Base-by-base conservation (phyloP, 2,888 invertebrate genomes). In the Sphaeridia pumilis region DNA sequence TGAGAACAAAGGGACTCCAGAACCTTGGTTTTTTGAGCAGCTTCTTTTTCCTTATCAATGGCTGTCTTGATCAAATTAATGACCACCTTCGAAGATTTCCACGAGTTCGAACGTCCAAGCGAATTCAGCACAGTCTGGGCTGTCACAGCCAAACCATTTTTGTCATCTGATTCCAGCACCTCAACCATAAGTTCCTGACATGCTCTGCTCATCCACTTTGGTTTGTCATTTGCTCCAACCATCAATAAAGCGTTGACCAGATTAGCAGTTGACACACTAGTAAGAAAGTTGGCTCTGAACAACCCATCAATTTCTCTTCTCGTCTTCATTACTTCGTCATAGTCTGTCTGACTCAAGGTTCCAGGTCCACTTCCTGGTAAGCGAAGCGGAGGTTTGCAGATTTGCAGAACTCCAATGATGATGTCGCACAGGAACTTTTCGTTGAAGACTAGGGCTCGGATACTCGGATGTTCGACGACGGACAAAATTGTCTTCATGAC, bases 321-420 rank as follows among this genome's bases (percentile, higher is more conserved):
- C 4, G 51, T 48, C 7, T 7, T 21, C 56, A 58, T 52, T 1
- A 56, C 58, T 21, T 51, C 7, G 4, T 52, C 27, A 26, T 56
- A 61, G 35, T 57, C 54, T 31, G 49, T 48, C n/a, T 44, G 2
- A 21, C 56, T 49, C 20, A 58, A 50, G 14, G 25, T 7, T 45
- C 35, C 42, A 2, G 20, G 12, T 36, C 20, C 50, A n/a, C 4
- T 17, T 52, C 46, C 48, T 7, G 82, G 79, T 70, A 80, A 78
- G 57, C 76, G 78, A 28, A 83, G 66, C 5, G 81, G 81, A 34
- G 80, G 80, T 72, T 78, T 78, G 25, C 78, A 73, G 46, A 86
- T 70, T 70, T 85, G 85, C 63, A 84, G 77, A 26, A 84, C 69
- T 2, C 78, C 78, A 52, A 81, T 80, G 47, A 87, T 69, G 59